Evolutionary conservation across 2,888 invertebrate genomes (phyloP), one percentile per base, ranked within the genome.

Genomic region (Chirona hameri): DNA sequence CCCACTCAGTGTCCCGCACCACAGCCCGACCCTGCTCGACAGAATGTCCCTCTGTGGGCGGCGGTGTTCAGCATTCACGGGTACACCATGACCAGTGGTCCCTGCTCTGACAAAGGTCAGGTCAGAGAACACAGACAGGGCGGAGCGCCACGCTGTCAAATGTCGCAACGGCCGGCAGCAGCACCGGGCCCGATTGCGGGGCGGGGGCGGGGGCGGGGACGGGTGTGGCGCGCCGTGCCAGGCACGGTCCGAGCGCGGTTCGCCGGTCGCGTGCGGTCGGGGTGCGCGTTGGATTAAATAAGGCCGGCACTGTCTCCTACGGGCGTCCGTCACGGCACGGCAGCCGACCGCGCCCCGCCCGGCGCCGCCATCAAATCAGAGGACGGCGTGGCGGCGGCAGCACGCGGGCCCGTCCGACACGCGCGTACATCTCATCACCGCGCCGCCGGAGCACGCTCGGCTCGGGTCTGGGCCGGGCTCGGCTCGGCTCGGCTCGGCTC

Each of bases 301-400:
- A 72, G 72, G 31, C 72, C 72, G 29, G 31, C 31, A 31, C 27
- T 72, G 72, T 72, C 52, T 52, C 72, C 14, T 72, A 72, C 72
- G 72, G 31, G 31, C 15, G 15, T 9, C 31, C 18, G 31, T 14
- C 72, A 31, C 72, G 72, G 18, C 18, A 72, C 15, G 52, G 2
- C 7, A 15, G 12, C 52, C 52, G 52, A 52, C 52, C 52, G 52
- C 52, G 52, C 52, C 52, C 52, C 10, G 52, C 52, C 52, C 52
- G 52, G 7, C 18, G 52, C 52, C 52, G 52, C 12, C 29, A 14
- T 14, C 18, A 14, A 27, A 72, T 27, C 29, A 31, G 72, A 1
- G 31, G 31, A 15, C 52, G 52, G 52, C 52, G 12, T 4, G 52
- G 10, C 52, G 12, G 24, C 65, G 60, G n/a, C n/a, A n/a, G 10